phyloP scores from a whole-genome alignment of 2,113 vertebrate genomes.

The Dascyllus trimaculatus region DNA sequence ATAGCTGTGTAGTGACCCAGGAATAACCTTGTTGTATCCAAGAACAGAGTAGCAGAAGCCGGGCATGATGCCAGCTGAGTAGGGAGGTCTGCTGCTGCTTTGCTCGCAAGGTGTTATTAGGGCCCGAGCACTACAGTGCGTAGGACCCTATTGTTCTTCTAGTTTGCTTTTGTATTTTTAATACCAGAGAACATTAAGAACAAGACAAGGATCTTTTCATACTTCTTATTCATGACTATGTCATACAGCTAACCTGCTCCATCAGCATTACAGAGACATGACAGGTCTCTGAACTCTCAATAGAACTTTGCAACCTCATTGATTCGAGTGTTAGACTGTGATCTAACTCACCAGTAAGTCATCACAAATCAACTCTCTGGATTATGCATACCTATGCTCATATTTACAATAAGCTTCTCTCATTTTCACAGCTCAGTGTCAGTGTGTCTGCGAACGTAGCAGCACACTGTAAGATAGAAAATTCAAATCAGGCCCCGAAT shows the following conservation, averaged over 20 bases:
- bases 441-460: neutral
- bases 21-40: constrained; percentile 51
- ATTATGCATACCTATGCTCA: neutral
- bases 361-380: constrained; percentile 4
- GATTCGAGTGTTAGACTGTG: neutral
- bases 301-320: neutral
- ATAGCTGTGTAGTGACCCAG: constrained; percentile 52
- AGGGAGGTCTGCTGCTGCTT: constrained; percentile 31
- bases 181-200: constrained; percentile 13
- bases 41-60: constrained; percentile 23
- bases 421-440: neutral
- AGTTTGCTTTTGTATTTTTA: constrained; percentile 32
- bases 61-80: constrained; percentile 45
- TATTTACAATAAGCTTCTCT: constrained; percentile 17
- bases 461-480: constrained; percentile 14
- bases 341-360: neutral
- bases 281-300: neutral
- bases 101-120: constrained; percentile 14
- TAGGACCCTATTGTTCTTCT: too few relatives aligned
- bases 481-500: constrained; percentile 18
- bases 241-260: neutral
- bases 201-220: neutral
- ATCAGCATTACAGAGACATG: neutral
- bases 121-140: too few relatives aligned
- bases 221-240: neutral